Evolutionary conservation across 2,797 vertebrate genomes (phyloP).

Genomic region (Mus spretus): DNA sequence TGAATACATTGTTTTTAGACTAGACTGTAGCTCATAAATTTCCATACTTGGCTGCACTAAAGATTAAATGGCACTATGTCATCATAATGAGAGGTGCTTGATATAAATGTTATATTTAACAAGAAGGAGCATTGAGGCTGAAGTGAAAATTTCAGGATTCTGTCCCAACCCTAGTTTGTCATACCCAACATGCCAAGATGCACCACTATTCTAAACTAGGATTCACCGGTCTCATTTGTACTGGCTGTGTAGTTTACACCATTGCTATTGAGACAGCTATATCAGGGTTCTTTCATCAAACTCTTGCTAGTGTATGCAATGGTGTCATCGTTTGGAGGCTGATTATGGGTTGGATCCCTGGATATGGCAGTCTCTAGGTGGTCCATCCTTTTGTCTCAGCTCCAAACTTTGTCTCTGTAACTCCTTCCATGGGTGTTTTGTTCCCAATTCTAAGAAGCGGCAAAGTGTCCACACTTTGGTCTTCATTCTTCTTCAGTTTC

Average conservation of each 20-base stretch:
- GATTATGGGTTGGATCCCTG: too few species aligned
- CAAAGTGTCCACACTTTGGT: too few species aligned
- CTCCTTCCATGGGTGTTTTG: too few species aligned
- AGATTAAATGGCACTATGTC: neutral
- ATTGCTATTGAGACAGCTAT: too few species aligned
- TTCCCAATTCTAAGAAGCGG: too few species aligned
- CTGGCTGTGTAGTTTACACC: neutral
- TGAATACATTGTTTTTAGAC: neutral
- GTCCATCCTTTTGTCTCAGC: too few species aligned
- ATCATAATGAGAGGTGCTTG: neutral
- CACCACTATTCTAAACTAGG: neutral
- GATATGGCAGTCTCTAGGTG: too few species aligned
- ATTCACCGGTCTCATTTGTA: neutral
- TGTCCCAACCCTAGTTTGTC: neutral
- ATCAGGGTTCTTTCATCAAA: too few species aligned
- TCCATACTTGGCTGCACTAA: neutral
- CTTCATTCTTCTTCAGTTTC: too few species aligned
- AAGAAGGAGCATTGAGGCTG: neutral
- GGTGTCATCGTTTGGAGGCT: too few species aligned
- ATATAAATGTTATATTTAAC: neutral
- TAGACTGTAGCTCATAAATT: neutral
- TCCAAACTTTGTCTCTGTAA: too few species aligned
- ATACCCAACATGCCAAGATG: neutral
- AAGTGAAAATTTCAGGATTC: neutral
- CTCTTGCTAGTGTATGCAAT: too few species aligned